phyloP scores from a whole-genome alignment of 2,888 invertebrate genomes.

The Volucella zonaria region DNA sequence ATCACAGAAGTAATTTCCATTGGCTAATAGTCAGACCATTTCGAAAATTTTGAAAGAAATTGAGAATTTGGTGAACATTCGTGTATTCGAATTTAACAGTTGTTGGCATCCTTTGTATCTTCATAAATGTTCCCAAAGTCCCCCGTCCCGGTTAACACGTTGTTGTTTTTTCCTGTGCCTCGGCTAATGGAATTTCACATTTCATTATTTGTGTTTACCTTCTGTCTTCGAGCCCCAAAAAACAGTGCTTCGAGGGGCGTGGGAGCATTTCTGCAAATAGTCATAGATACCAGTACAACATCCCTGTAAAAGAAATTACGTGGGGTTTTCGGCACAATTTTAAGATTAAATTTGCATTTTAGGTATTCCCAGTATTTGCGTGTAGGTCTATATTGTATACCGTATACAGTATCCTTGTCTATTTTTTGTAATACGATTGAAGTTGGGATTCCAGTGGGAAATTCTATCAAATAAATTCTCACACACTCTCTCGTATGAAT shows the following conservation, averaged over 20 bases:
- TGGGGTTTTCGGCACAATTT: slow-evolving; percentile 55
- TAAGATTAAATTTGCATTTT: slow-evolving; percentile 69
- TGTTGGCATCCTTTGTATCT: neutral
- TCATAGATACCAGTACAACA: neutral
- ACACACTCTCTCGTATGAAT: slow-evolving; percentile 20
- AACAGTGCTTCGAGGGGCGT: neutral
- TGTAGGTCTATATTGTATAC: neutral
- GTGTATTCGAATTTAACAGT: slow-evolving; percentile 12
- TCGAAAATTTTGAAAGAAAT: slow-evolving; percentile 32
- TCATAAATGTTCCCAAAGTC: neutral
- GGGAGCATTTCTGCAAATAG: too few species aligned
- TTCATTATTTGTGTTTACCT: slow-evolving; percentile 44
- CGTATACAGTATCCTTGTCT: too few species aligned
- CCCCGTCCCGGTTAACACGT: neutral
- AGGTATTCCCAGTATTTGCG: slow-evolving; percentile 34
- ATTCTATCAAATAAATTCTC: slow-evolving; percentile 54
- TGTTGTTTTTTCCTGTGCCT: neutral
- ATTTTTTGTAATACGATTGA: slow-evolving; percentile 33
- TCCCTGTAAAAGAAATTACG: slow-evolving; percentile 43
- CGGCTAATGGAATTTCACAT: slow-evolving; percentile 48
- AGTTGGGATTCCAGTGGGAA: slow-evolving; percentile 61
- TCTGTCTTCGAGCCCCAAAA: slow-evolving; percentile 9
- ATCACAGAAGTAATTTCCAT: slow-evolving; percentile 12
- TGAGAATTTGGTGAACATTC: neutral
- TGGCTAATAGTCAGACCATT: slow-evolving; percentile 37